Evolutionary conservation across 2,888 invertebrate species (phyloP), one percentile per base, ranked within the genome.

Genomic region (Lordiphosa andalusiaca): DNA sequence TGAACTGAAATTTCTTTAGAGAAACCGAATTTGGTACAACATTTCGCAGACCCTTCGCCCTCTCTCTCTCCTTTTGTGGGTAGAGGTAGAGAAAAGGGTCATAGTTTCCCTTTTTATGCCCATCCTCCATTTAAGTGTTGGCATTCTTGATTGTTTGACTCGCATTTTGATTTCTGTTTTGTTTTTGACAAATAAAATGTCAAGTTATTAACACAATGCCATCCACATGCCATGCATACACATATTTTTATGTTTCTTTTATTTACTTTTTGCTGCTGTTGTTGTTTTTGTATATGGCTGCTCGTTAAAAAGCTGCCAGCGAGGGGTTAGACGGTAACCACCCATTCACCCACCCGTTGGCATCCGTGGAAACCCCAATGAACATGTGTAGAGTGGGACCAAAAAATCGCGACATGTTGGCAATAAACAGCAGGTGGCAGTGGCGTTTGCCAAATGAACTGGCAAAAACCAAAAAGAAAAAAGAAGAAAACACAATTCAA

Each of bases 341-440:
- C 41, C 30, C 9, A 30, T 9, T 9, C 25, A 25, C 25, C 23
- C 30, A 30, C 30, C 30, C 30, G 30, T 3, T 30, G 30, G 30
- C 30, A 9, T 3, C 30, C 30, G 9, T 30, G 30, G 30, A 30
- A 30, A 30, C 16, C 19, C 19, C 19, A 39, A 39, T 39, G 65
- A 65, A 72, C 57, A 69, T 65, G 2, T 10, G 48, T 25, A 25
- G 12, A 39, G 9, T 21, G 68, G 58, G 40, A 42, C 50, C 39
- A 68, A 73, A 68, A 73, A 78, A 70, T 72, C 68, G 73, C 76
- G 76, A 83, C 84, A 84, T 71, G 73, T 77, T 77, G 77, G 61
- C 81, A 84, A 77, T 76, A 77, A 83, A 77, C 77, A 76, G 77
- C 77, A 77, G 77, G 84, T 77, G 77, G 84, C 75, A 60, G 60